These are phyloP conservation scores for Dugesia japonica DNA, from an alignment of 2,888 invertebrate species.

Conservation along the genomic window DNA sequence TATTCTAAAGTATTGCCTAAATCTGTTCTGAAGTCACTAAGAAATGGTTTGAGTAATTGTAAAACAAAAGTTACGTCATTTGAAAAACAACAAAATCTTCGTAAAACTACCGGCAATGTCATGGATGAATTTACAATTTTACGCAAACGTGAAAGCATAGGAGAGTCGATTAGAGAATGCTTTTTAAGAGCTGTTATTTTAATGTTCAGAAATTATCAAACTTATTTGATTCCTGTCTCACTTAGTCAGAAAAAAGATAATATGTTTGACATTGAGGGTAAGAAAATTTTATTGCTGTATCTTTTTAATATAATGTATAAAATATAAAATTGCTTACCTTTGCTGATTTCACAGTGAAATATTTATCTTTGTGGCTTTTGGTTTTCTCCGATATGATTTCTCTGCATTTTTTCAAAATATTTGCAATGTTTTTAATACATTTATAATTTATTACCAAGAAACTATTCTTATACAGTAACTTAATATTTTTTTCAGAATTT, in stretches of 20 bases:
- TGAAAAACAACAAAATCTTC: background rate
- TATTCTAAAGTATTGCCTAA: background rate
- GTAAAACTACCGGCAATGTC: background rate
- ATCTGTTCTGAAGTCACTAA: background rate
- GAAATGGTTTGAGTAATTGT: slow-evolving; percentile 1
- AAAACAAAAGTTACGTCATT: slow-evolving; percentile 9
- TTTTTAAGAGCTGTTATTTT: background rate
- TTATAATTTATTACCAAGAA: too few species aligned
- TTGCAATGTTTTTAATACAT: too few species aligned
- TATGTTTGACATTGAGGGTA: slow-evolving; percentile 13
- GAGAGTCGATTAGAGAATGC: slow-evolving; percentile 13
- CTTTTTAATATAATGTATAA: too few species aligned
- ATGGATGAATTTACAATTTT: slow-evolving; percentile 15
- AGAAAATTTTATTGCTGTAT: background rate
- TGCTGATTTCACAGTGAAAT: too few species aligned
- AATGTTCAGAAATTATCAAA: background rate
- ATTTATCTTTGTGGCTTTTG: too few species aligned
- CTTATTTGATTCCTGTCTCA: background rate
- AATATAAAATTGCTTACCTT: too few species aligned
- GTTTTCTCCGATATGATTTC: too few species aligned
- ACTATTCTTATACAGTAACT: too few species aligned
- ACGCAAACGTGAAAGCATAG: background rate
- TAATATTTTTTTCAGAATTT: too few species aligned
- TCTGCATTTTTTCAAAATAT: too few species aligned
- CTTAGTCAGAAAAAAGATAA: background rate